Evolutionary conservation across 2,888 invertebrate species (phyloP), one percentile per base, ranked within the genome.

Genomic region (Microctonus brassicae): DNA sequence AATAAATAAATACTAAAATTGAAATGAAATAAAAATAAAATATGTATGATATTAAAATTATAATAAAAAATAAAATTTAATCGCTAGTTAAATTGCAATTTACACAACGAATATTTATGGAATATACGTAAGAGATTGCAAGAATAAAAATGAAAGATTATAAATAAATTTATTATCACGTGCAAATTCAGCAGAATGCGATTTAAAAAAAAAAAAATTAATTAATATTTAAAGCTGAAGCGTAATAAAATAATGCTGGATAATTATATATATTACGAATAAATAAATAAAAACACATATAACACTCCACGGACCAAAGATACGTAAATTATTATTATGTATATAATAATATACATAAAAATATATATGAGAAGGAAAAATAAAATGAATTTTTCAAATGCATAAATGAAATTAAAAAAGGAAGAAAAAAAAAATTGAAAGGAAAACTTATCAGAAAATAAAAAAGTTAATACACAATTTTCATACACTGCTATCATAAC

Each of bases 251-350:
- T 36, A 11, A 36, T 36, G 36, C 13, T 11, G 36, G 55, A 64
- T 69, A 67, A 75, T 73, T 72, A 68, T n/a, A 68, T n/a, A 69
- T 61, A 69, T 55, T 47, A 47, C 36, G 34, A 63, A 57, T 69
- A 63, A 55, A 53, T 63, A 63, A 53, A 63, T 75, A 78, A 79
- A 79, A 80, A 81, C 81, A 79, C 76, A 77, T 83, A 81, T 78
- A 80, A 84, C 77, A 79, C 81, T 83, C 83, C 81, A 84, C 83
- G 85, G 85, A 85, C 85, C 85, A 84, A 84, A 76, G 57, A 83
- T 47, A 47, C 47, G 47, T 47, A 47, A 47, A 47, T 7, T 47
- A 47, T 17, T 47, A 47, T 47, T 47, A 47, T 47, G 47, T 47
- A 47, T 7, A 17, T 47, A 47, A 17, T 17, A 47, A 9, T 84